phyloP scores from a whole-genome alignment of 2,797 vertebrate species.

The Cetoscarus ocellatus region DNA sequence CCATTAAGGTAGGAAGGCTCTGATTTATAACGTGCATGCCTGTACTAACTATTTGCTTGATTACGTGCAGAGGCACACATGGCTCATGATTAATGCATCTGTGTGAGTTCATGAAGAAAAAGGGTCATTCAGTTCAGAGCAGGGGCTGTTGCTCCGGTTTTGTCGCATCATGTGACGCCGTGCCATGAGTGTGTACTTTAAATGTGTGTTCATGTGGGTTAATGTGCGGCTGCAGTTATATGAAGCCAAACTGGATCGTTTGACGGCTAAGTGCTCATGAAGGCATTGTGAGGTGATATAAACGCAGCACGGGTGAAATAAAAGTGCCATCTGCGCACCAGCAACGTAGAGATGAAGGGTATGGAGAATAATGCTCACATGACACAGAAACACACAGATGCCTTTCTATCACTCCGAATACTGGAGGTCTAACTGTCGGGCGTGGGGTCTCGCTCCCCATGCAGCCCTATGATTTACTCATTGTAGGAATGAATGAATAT shows the following conservation, averaged over 20 bases:
- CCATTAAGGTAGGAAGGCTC: constrained; percentile 26
- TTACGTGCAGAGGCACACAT: constrained; percentile 31
- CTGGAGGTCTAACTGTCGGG: too few species aligned
- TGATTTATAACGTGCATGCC: constrained; percentile 12
- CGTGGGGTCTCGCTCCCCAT: too few species aligned
- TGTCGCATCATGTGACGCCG: background rate
- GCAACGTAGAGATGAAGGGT: background rate
- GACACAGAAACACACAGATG: background rate
- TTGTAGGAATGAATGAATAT: too few species aligned
- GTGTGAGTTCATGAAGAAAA: constrained; percentile 18
- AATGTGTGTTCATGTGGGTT: background rate
- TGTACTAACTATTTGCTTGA: constrained; percentile 3
- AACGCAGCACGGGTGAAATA: background rate
- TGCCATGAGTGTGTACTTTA: background rate
- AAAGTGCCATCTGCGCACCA: background rate
- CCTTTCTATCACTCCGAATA: background rate
- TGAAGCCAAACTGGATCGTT: background rate
- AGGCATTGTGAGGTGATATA: background rate
- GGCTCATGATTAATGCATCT: constrained; percentile 52
- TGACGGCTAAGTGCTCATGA: background rate
- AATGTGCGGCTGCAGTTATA: background rate
- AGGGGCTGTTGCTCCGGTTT: too few species aligned
- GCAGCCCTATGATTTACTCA: too few species aligned
- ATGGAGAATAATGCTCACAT: background rate
- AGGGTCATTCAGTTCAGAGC: background rate